phyloP scores from a whole-genome alignment of 2,888 invertebrate species.

The Drosophila kokeensis region DNA sequence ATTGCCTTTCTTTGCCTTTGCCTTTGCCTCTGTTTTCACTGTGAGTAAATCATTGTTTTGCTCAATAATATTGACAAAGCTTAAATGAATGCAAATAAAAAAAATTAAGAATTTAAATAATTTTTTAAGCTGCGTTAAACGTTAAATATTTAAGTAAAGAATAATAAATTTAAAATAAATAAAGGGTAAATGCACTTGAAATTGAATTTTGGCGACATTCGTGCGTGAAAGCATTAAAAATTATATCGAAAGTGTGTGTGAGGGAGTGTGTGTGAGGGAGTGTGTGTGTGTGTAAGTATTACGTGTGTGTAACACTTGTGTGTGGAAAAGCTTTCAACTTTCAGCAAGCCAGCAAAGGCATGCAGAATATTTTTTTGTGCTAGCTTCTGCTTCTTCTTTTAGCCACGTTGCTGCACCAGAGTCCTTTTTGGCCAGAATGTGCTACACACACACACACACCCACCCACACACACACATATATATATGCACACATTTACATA shows the following conservation, averaged over 20 bases:
- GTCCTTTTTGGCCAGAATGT: constrained; percentile 18
- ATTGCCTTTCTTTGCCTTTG: constrained; percentile 24
- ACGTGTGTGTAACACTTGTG: not conserved
- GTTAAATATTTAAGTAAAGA: not conserved
- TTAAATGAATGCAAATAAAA: not conserved
- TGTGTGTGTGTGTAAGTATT: not conserved
- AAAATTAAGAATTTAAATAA: constrained; percentile 21
- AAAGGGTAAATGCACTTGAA: constrained; percentile 17
- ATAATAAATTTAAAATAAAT: not conserved
- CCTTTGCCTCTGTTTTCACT: constrained; percentile 20
- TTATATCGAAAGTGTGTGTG: constrained; percentile 38
- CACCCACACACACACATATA: not conserved
- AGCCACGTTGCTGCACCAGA: constrained; percentile 19
- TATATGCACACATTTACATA: constrained; percentile 4
- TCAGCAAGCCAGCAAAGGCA: constrained; percentile 33
- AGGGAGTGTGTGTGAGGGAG: not conserved
- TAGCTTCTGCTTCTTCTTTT: constrained; percentile 10
- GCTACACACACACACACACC: constrained; percentile 1
- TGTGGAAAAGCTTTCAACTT: constrained; percentile 58
- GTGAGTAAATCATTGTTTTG: constrained; percentile 53
- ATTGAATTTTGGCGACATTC: constrained; percentile 46
- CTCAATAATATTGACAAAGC: constrained; percentile 42
- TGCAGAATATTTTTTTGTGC: constrained; percentile 32
- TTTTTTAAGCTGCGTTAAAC: not conserved
- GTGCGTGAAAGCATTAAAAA: constrained; percentile 43